phyloP scores from a whole-genome alignment of 2,113 vertebrate species.

The Ictalurus punctatus region DNA sequence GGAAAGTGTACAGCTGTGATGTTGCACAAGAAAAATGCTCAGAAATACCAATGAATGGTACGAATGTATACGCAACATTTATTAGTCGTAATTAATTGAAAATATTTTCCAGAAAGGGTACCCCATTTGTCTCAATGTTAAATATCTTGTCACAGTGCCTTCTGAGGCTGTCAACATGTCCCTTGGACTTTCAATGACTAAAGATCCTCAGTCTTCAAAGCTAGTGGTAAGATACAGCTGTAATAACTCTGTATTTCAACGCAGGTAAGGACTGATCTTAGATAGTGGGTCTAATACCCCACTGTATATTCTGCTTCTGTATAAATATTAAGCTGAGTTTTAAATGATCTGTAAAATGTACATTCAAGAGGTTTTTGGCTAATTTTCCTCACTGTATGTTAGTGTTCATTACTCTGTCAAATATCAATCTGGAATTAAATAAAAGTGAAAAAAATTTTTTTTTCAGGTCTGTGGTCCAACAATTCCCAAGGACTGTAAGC shows the following conservation, averaged over 20 bases:
- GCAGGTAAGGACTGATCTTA: neutral
- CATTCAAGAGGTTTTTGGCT: neutral
- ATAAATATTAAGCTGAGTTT: neutral
- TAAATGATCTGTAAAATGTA: neutral
- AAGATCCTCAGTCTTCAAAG: constrained; percentile 31
- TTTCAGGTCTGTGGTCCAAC: constrained; percentile 71
- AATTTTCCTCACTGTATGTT: neutral
- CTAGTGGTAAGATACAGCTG: constrained; percentile 59
- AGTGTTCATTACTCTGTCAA: neutral
- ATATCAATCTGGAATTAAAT: neutral
- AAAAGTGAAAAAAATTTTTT: neutral
- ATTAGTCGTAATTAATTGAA: neutral
- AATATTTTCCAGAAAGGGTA: neutral
- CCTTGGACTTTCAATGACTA: constrained; percentile 69
- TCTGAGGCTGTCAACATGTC: constrained; percentile 67
- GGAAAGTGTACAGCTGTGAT: constrained; percentile 58
- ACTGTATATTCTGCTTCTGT: neutral
- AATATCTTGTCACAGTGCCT: constrained; percentile 55
- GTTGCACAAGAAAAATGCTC: constrained; percentile 22
- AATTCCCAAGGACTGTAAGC: constrained; percentile 66
- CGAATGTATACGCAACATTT: neutral
- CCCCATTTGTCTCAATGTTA: neutral
- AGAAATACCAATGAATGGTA: constrained; percentile 10
- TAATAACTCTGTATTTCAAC: neutral
- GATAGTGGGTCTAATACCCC: neutral